Conservation (phyloP, 2,113 vertebrate genomes). For the Cryptoleucopteryx plumbea region DNA sequence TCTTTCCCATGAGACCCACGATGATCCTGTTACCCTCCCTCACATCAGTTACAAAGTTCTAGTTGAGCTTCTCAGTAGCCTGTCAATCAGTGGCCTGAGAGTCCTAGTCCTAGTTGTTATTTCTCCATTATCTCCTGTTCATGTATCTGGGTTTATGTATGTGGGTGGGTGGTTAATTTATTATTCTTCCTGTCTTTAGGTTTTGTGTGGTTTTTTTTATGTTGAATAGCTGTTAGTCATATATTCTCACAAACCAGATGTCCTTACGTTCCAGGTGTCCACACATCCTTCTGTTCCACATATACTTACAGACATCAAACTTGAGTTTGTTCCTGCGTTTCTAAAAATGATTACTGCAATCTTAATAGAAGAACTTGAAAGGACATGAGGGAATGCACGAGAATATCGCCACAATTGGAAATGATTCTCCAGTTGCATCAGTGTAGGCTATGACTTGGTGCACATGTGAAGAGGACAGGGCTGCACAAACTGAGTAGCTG, state of each 20-base stretch:
- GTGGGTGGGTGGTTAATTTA: not conserved
- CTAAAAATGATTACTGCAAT: not conserved
- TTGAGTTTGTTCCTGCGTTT: not conserved
- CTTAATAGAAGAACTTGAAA: not conserved
- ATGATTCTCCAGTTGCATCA: not conserved
- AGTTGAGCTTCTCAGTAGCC: not conserved
- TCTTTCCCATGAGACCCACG: not conserved
- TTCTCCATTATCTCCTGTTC: not conserved
- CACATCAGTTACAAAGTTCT: not conserved
- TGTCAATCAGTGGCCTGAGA: not conserved
- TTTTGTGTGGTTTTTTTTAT: not conserved
- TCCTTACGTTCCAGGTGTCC: not conserved
- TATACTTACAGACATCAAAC: not conserved
- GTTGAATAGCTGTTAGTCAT: not conserved
- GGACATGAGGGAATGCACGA: not conserved
- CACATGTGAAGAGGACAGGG: not conserved
- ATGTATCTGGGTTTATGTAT: not conserved
- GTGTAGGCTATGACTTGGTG: not conserved
- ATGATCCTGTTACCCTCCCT: not conserved
- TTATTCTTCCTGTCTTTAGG: not conserved
- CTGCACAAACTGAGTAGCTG: not conserved
- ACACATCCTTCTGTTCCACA: not conserved
- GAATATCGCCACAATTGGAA: not conserved
- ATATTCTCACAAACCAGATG: not conserved
- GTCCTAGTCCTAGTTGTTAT: not conserved